Conservation (phyloP, 2,888 invertebrate species). For the Acholoe squamosa region DNA sequence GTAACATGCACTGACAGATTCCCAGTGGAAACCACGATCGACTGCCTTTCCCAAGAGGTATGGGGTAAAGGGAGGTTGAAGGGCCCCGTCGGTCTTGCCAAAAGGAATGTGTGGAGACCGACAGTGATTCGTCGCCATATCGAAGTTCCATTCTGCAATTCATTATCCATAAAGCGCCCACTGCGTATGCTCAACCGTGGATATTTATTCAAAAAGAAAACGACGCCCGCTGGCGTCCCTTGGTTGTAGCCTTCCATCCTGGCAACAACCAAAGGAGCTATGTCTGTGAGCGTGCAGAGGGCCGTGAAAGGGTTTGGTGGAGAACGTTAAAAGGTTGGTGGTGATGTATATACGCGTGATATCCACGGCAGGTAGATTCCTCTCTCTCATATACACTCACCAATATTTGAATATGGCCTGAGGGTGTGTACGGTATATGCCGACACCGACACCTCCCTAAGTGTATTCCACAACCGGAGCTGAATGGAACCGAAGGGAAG, state of each 20-base stretch:
- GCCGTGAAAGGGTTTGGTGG: neutral
- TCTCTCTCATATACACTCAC: too few species aligned
- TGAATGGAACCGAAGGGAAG: too few species aligned
- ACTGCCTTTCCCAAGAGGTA: neutral
- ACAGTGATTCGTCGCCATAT: too few species aligned
- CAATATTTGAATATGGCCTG: too few species aligned
- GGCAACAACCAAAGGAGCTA: neutral
- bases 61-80: too few species aligned
- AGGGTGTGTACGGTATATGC: too few species aligned
- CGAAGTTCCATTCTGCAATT: neutral
- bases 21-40: constrained; percentile 21
- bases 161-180: neutral
- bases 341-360: neutral
- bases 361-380: too few species aligned
- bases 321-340: neutral
- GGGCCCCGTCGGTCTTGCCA: too few species aligned
- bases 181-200: neutral
- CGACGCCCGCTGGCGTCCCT: neutral
- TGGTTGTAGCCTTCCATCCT: neutral
- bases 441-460: too few species aligned
- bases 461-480: too few species aligned
- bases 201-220: neutral
- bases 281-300: neutral
- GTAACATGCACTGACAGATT: neutral
- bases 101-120: too few species aligned